Percentiles rank a stretch among this genome's conserved stretches.
Conservation (phyloP, 2,113 vertebrate genomes). For the Eurypyga helias region DNA sequence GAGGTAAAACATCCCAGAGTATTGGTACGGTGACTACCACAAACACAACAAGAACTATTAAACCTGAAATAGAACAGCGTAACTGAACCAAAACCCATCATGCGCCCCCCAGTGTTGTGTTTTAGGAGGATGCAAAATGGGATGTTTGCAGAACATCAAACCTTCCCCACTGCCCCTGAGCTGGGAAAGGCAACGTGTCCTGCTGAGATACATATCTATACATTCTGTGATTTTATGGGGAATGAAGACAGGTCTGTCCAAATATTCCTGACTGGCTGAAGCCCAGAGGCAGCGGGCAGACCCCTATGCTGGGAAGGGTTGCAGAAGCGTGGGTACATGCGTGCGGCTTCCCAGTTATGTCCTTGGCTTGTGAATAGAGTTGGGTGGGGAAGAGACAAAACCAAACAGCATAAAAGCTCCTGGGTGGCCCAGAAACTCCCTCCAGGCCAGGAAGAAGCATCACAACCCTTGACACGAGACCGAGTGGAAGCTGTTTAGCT, state of each 20-base stretch:
- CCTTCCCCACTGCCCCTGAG: background rate
- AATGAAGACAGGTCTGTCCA: background rate
- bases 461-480: background rate
- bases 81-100: fast-evolving
- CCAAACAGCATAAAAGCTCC: background rate
- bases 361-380: background rate
- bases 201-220: background rate
- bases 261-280: background rate
- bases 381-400: background rate
- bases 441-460: background rate
- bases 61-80: background rate
- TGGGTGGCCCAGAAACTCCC: background rate
- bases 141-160: background rate
- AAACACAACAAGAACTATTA: background rate
- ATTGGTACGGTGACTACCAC: background rate
- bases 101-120: fast-evolving
- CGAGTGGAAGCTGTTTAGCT: background rate
- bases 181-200: background rate
- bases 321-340: fast-evolving
- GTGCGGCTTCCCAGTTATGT: background rate
- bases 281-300: background rate
- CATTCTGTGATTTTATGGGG: fast-evolving
- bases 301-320: background rate
- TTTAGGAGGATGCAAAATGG: background rate
- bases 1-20: background rate